Conservation (phyloP, 2,888 invertebrate genomes). For the Gerosis bhagava region DNA sequence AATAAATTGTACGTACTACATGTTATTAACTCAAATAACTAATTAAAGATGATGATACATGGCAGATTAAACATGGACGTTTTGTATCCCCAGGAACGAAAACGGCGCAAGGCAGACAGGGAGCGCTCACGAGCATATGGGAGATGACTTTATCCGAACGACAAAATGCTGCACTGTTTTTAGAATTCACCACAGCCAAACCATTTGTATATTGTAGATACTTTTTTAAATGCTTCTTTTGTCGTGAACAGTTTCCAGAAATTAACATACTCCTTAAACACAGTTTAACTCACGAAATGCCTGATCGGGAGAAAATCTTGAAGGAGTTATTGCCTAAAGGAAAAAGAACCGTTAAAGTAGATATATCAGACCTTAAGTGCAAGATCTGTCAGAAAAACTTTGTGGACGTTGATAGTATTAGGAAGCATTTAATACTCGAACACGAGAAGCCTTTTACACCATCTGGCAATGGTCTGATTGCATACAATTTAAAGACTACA, state of each 20-base stretch:
- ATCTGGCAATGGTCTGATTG: constrained; percentile 57
- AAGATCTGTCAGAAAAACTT: constrained; percentile 47
- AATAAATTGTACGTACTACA: too few relatives aligned
- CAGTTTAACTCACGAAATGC: constrained; percentile 47
- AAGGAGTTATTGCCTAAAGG: constrained; percentile 59
- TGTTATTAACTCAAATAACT: too few relatives aligned
- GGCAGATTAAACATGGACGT: too few relatives aligned
- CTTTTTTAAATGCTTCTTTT: constrained; percentile 65
- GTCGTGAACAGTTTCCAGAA: constrained; percentile 53
- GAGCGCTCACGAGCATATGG: constrained; percentile 56
- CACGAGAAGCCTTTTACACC: constrained; percentile 52
- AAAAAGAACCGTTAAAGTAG: constrained; percentile 60
- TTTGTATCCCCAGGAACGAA: constrained; percentile 18
- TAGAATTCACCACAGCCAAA: constrained; percentile 51
- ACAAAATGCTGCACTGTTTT: constrained; percentile 55
- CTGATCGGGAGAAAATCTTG: constrained; percentile 44
- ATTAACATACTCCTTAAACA: constrained; percentile 51
- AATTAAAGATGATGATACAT: too few relatives aligned
- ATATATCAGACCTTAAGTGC: constrained; percentile 59
- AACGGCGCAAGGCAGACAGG: constrained; percentile 18
- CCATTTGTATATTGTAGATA: constrained; percentile 65
- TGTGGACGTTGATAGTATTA: constrained; percentile 45
- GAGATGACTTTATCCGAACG: constrained; percentile 63
- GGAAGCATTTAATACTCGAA: constrained; percentile 47
- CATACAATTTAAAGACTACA: constrained; percentile 50